phyloP scores from a whole-genome alignment of 2,797 vertebrate genomes.

The Craterocephalus amniculus region DNA sequence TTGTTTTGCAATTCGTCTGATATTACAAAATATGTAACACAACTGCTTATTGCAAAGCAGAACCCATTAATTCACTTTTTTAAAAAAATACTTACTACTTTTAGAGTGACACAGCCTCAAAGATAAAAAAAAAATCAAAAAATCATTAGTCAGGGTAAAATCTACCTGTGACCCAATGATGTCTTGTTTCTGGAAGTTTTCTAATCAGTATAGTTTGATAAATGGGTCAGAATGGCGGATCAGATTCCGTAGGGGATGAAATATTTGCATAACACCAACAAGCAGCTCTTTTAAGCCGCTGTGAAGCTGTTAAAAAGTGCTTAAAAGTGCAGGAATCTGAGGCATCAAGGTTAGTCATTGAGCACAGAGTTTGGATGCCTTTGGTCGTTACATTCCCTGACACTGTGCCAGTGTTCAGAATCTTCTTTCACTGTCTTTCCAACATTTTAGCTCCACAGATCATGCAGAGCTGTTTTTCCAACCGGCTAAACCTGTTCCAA shows the following conservation, averaged over 20 bases:
- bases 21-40: background rate
- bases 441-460: background rate
- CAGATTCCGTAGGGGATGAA: conserved; percentile 2
- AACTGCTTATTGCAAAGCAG: too few species aligned
- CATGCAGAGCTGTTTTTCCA: too few species aligned
- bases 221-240: background rate
- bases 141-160: background rate
- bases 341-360: background rate
- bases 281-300: background rate
- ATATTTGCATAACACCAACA: background rate
- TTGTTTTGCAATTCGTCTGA: background rate
- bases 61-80: background rate
- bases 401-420: background rate
- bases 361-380: background rate
- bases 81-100: too few species aligned
- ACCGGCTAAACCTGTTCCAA: too few species aligned
- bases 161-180: background rate
- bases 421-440: background rate
- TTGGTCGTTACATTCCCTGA: too few species aligned
- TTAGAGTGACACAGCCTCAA: too few species aligned
- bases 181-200: background rate
- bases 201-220: background rate
- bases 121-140: too few species aligned
- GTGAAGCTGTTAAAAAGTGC: too few species aligned
- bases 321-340: background rate